Evolutionary conservation across 2,888 invertebrate species (phyloP).

Genomic region (Crioceris asparagi): DNA sequence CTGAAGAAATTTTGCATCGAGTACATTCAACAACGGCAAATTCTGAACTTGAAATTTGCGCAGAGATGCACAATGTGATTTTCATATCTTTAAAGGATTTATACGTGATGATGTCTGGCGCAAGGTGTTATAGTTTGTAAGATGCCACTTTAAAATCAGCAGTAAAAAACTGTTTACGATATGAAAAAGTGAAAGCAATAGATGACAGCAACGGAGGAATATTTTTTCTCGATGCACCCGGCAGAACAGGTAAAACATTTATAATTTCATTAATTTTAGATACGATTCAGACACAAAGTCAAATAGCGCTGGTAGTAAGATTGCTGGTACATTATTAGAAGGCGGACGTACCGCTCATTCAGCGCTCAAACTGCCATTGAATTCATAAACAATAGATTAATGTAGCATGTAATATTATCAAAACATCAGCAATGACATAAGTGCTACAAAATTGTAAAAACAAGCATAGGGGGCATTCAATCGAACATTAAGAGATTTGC

Average conservation of each 20-base stretch:
- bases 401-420: constrained; percentile 26
- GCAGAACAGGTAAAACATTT: constrained; percentile 27
- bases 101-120: no score
- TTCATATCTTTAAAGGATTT: no score
- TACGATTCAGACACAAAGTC: constrained; percentile 24
- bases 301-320: constrained; percentile 26
- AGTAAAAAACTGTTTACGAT: no score
- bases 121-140: no score
- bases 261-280: constrained; percentile 32
- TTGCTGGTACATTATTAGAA: no score
- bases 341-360: constrained; percentile 36
- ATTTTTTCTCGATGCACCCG: constrained; percentile 6
- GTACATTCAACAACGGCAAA: no score
- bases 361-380: constrained; percentile 30
- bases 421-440: constrained; percentile 6
- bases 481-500: constrained; percentile 1
- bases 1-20: no score
- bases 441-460: not conserved
- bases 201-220: no score
- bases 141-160: no score
- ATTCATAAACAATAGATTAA: constrained; percentile 21
- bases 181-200: no score
- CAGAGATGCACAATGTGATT: no score
- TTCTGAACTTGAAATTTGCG: no score
- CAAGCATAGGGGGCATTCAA: constrained; percentile 1